These are phyloP conservation scores for Berghia stephanieae DNA, from an alignment of 1,140 invertebrate species.

Conservation along the genomic window DNA sequence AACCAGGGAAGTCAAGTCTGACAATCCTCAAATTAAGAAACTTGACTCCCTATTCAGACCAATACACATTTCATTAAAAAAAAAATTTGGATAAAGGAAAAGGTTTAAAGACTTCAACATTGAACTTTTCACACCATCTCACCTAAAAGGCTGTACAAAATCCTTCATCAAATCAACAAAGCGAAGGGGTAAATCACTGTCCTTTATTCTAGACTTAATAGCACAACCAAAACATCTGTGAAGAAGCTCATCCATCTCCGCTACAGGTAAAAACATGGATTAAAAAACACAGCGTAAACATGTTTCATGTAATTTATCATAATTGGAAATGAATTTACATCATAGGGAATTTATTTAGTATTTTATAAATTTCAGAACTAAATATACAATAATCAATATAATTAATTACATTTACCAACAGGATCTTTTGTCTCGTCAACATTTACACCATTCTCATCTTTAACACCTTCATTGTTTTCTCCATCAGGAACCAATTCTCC, in stretches of 20 bases:
- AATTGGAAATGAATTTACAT: too few relatives aligned
- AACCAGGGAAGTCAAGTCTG: too few relatives aligned
- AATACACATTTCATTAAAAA: neutral
- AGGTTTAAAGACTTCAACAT: neutral
- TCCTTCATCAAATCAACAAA: conserved; percentile 83
- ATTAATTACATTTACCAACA: conserved; percentile 21
- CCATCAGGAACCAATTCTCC: conserved; percentile 8
- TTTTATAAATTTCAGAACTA: too few relatives aligned
- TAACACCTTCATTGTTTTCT: neutral
- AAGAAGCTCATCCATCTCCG: conserved; percentile 79
- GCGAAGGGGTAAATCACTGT: conserved; percentile 76
- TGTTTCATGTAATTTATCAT: too few relatives aligned
- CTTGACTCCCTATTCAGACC: too few relatives aligned
- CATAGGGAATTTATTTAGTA: too few relatives aligned
- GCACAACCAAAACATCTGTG: conserved; percentile 82
- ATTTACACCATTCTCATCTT: neutral
- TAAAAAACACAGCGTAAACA: too few relatives aligned
- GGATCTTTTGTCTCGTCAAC: conserved; percentile 25
- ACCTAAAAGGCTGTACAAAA: conserved; percentile 78
- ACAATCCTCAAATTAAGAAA: too few relatives aligned
- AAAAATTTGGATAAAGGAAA: conserved; percentile 8
- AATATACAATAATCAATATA: too few relatives aligned
- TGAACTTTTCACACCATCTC: conserved; percentile 8
- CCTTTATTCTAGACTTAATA: conserved; percentile 72
- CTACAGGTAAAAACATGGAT: conserved; percentile 28